Evolutionary conservation across 37 sponge, comb jelly and placozoan species (phyloP).

Genomic region (Hexactinellida sp.): DNA sequence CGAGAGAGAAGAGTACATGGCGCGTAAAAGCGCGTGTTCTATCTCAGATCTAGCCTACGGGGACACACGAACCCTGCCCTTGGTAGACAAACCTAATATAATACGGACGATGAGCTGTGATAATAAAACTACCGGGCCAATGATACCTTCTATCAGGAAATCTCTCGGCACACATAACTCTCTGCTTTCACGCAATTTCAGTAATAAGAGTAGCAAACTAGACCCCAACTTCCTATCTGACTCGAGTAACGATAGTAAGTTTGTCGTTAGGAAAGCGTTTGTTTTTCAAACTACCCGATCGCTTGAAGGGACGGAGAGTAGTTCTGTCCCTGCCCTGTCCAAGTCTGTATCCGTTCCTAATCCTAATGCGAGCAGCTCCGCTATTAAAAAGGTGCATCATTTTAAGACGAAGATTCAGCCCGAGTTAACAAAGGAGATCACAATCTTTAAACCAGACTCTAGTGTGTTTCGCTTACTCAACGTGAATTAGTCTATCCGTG

Average conservation of each 20-base stretch:
- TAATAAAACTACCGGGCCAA: neutral
- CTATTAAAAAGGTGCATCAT: neutral
- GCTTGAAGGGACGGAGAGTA: neutral
- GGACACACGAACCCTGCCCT: neutral
- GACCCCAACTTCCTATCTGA: neutral
- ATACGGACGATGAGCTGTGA: neutral
- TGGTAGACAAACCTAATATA: neutral
- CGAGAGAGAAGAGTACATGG: constrained; percentile 63
- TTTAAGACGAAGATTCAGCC: neutral
- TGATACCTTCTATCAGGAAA: neutral
- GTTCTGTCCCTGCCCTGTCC: neutral
- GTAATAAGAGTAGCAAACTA: neutral
- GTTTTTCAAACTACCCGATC: neutral
- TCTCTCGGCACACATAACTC: constrained; percentile 3
- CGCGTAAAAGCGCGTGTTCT: neutral
- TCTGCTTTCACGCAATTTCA: neutral
- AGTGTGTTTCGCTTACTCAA: neutral
- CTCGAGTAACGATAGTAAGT: neutral
- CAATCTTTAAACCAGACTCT: neutral
- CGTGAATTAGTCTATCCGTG: neutral
- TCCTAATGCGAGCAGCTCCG: neutral
- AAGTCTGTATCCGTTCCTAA: neutral
- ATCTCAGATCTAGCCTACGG: neutral
- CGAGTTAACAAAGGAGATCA: neutral
- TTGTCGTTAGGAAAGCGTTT: neutral